Evolutionary conservation across 2,888 invertebrate genomes (phyloP).

Genomic region (Cecidostiba fungosa): DNA sequence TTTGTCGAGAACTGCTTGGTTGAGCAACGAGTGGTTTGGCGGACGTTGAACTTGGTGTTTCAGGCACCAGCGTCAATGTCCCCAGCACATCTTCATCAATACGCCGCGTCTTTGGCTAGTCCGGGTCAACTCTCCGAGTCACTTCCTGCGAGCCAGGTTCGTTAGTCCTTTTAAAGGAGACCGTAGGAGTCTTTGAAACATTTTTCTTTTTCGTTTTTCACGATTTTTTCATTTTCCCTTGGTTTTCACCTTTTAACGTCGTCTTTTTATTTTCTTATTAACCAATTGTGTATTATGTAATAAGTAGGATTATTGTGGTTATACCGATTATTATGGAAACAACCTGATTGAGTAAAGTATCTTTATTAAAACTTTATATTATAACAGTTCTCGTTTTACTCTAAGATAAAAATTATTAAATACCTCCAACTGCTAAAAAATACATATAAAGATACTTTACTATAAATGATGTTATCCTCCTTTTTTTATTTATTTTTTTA

Average conservation of each 20-base stretch:
- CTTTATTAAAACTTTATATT: background rate
- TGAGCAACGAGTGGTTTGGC: conserved; percentile 61
- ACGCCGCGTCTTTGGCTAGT: conserved; percentile 82
- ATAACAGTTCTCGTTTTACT: background rate
- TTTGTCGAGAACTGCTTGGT: conserved; percentile 61
- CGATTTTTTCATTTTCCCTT: conserved; percentile 43
- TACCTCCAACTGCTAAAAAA: background rate
- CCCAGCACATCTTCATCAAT: conserved; percentile 91
- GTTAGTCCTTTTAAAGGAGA: conserved; percentile 69
- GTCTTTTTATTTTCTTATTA: conserved; percentile 45
- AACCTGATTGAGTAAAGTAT: background rate
- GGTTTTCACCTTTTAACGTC: conserved; percentile 32
- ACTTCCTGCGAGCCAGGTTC: conserved; percentile 91
- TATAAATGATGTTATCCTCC: background rate
- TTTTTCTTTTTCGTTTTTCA: conserved; percentile 47
- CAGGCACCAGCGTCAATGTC: conserved; percentile 96
- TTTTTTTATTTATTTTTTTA: background rate
- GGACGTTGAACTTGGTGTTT: conserved; percentile 74
- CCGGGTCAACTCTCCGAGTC: conserved; percentile 87
- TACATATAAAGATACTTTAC: background rate
- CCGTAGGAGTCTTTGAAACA: conserved; percentile 50
- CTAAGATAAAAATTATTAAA: too few species aligned
- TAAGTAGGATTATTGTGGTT: background rate
- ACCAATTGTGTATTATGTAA: background rate
- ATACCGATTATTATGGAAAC: background rate